These are phyloP conservation scores for Agrypnus murinus DNA, from an alignment of 2,888 invertebrate genomes.

Conservation along the genomic window DNA sequence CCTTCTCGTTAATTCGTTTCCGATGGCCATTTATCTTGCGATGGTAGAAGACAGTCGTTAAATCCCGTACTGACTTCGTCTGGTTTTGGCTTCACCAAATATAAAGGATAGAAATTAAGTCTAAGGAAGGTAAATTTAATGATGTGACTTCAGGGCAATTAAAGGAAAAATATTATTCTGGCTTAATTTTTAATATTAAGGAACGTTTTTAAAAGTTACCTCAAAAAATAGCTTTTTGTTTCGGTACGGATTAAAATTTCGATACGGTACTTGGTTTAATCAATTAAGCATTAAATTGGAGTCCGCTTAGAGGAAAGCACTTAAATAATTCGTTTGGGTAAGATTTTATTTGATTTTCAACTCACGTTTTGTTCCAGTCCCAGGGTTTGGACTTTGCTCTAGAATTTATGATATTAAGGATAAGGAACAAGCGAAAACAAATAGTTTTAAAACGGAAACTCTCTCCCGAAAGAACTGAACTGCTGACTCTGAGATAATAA, in stretches of 20 bases:
- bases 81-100: conserved; percentile 15
- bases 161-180: too few species aligned
- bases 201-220: too few species aligned
- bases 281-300: conserved; percentile 21
- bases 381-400: conserved; percentile 7
- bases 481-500: too few species aligned
- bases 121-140: not conserved
- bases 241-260: not conserved
- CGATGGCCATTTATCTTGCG: conserved; percentile 17
- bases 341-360: conserved; percentile 24
- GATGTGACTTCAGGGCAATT: too few species aligned
- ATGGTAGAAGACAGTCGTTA: conserved; percentile 21
- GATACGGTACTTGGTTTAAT: conserved; percentile 5
- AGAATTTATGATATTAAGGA: conserved; percentile 16
- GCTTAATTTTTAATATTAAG: too few species aligned
- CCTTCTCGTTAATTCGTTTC: conserved; percentile 29
- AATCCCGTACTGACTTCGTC: conserved; percentile 3
- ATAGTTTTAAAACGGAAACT: conserved; percentile 13
- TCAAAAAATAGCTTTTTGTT: too few species aligned
- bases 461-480: not conserved
- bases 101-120: not conserved
- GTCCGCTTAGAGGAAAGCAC: conserved; percentile 2
- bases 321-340: conserved; percentile 20
- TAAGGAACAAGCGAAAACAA: conserved; percentile 8
- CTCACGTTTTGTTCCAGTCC: conserved; percentile 13